Base-by-base conservation (phyloP, 1,140 invertebrate genomes). In the Archegozetes longisetosus region DNA sequence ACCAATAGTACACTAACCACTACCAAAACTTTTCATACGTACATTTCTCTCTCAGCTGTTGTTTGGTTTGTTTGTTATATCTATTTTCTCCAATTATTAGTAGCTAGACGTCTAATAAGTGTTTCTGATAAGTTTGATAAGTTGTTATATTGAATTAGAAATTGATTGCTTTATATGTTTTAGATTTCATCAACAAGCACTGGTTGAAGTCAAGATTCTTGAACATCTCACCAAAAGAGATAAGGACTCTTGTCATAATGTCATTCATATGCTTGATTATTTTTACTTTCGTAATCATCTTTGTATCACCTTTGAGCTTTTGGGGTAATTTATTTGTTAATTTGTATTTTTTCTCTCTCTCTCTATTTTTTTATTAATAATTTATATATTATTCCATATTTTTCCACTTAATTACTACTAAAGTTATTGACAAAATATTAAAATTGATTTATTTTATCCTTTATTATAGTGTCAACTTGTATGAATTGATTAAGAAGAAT, bases 401-500 rank as follows among this genome's bases (percentile, higher is more conserved):
- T n/a, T n/a, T n/a, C n/a, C n/a, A n/a, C n/a, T n/a, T n/a, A n/a
- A n/a, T n/a, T n/a, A n/a, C n/a, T n/a, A n/a, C n/a, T n/a, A n/a
- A n/a, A n/a, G n/a, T n/a, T n/a, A n/a, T n/a, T n/a, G n/a, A n/a
- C n/a, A n/a, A n/a, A n/a, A n/a, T n/a, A n/a, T n/a, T n/a, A n/a
- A n/a, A n/a, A n/a, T n/a, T n/a, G n/a, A n/a, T n/a, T n/a, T n/a
- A n/a, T n/a, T n/a, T n/a, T n/a, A n/a, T n/a, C n/a, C n/a, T n/a
- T n/a, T n/a, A n/a, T n/a, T n/a, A n/a, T n/a, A 93, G 87, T 69
- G 95, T 98, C 66, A 99, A 99, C 75, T 78, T 99, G 13, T 98
- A 98, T 76, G 95, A 99, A 78, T 78, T 98, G 62, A 98, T 98
- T 62, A 98, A 98, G 78, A 98, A 97, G 75, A 99, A 98, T 76